phyloP scores from a whole-genome alignment of 2,797 vertebrate genomes.

The Cossypha heuglini region DNA sequence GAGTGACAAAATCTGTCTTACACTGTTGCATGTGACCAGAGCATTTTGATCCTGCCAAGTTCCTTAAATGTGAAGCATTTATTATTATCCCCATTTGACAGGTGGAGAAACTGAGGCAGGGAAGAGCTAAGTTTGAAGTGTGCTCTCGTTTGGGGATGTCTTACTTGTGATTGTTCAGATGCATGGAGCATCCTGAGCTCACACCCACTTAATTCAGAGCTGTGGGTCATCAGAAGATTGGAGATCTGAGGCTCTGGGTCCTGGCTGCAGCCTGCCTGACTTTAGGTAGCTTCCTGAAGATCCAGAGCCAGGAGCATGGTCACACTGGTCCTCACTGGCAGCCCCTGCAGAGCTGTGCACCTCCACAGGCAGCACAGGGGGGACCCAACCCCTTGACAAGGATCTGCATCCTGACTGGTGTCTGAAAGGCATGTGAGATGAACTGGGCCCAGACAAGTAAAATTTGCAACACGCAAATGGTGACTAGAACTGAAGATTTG shows the following conservation, averaged over 20 bases:
- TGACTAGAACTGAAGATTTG: background rate
- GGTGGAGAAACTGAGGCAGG: conserved; percentile 5
- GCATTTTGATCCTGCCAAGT: background rate
- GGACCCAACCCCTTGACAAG: rapidly evolving
- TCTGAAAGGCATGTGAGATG: background rate
- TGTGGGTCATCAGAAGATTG: background rate
- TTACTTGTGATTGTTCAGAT: background rate
- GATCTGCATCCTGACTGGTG: background rate
- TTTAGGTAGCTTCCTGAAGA: background rate
- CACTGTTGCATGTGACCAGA: background rate
- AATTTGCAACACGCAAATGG: background rate
- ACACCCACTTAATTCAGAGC: background rate
- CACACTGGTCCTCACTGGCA: rapidly evolving
- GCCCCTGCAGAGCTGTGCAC: background rate
- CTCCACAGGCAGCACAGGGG: background rate
- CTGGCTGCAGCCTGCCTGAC: background rate
- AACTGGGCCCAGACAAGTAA: background rate
- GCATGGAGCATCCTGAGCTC: background rate
- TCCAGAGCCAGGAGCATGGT: background rate
- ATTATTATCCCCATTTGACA: background rate
- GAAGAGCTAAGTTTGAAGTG: background rate
- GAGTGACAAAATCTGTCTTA: background rate
- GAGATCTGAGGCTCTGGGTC: background rate
- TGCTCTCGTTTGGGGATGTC: background rate
- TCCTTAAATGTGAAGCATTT: background rate